Evolutionary conservation across 2,113 vertebrate species (phyloP), one percentile per base, ranked within the genome.

Genomic region (Cololabis saira): DNA sequence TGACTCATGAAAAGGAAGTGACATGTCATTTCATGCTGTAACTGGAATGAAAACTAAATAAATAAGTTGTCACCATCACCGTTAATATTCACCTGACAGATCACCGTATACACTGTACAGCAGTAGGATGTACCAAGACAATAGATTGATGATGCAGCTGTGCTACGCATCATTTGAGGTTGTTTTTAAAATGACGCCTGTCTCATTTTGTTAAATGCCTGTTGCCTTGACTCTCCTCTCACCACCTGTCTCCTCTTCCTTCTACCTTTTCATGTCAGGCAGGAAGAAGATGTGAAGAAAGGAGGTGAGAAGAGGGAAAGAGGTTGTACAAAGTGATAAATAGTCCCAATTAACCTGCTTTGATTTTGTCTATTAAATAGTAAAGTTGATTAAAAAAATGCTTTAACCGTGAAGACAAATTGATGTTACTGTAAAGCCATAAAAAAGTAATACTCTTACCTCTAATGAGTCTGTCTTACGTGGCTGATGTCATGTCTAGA

Each of bases 61-160:
- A 41, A 62, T 64, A 53, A 64, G 21, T 53, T 64, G 61, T 64
- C 49, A 30, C 41, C 21, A 18, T 44, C 19, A 27, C n/a, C n/a
- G n/a, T n/a, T n/a, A n/a, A n/a, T n/a, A 15, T 42, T 17, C 15
- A 63, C 51, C 37, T 43, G 37, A 64, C 49, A 43, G 37, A 17
- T 52, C 37, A 17, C 27, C 13, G 43, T 17, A 21, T 15, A 45
- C 12, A 15, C 43, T 45, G 3, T 17, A 30, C 15, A 27, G 37
- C 49, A 30, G 21, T 53, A 10, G 40, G 21, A 21, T 47, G 2
- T n/a, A 17, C 18, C 2, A 17, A 27, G 43, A 45, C 57, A 58
- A 16, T 16, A 60, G 15, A 12, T 19, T 21, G 33, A 22, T 21
- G 19, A 41, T 62, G 18, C 47, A 50, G 15, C 60, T 50, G 30